Conservation (phyloP, 1,140 invertebrate genomes). For the Bombus cullumanus region DNA sequence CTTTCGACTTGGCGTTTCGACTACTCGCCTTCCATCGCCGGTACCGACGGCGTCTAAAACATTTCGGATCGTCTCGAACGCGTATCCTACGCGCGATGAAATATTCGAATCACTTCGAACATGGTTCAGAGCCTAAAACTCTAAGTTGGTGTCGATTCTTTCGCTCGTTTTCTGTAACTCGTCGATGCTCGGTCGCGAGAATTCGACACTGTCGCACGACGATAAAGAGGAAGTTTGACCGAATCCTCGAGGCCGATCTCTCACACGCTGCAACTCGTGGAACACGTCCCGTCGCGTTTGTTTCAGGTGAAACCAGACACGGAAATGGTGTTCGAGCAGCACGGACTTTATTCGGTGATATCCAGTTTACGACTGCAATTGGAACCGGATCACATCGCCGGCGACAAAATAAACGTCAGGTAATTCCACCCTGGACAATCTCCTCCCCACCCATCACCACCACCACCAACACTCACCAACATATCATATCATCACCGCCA, state of each 20-base stretch:
- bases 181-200: neutral
- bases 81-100: too few relatives aligned
- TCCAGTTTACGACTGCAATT: slow-evolving; percentile 79
- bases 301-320: slow-evolving; percentile 77
- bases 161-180: neutral
- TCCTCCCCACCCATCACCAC: neutral
- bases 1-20: neutral
- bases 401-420: slow-evolving; percentile 80
- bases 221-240: rapidly evolving
- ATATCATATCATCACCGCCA: neutral
- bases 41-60: too few relatives aligned
- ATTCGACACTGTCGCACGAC: neutral
- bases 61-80: too few relatives aligned
- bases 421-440: slow-evolving; percentile 59
- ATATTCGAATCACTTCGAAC: too few relatives aligned
- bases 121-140: too few relatives aligned
- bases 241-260: neutral
- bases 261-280: neutral
- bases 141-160: too few relatives aligned
- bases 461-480: neutral
- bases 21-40: neutral
- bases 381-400: slow-evolving; percentile 76
- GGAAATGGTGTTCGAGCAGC: slow-evolving; percentile 68
- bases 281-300: slow-evolving; percentile 20
- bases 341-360: slow-evolving; percentile 74